Base-by-base conservation (phyloP, 2,797 vertebrate genomes). In the Poecilia picta region DNA sequence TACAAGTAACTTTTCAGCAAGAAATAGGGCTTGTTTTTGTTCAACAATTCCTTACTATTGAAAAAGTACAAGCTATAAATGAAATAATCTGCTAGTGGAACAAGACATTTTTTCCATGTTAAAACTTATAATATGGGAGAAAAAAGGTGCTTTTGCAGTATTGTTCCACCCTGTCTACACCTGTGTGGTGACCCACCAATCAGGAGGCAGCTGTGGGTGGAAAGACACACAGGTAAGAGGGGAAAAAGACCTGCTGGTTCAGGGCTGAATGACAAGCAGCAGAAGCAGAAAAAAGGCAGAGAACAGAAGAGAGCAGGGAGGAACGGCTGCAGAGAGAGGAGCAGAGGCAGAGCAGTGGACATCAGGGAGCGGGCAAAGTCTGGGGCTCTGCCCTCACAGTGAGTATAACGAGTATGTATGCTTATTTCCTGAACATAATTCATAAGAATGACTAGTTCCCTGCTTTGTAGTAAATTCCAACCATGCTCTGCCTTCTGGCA, bases 401-500 rank as follows among this genome's bases (percentile, higher is more conserved):
- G 33, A 36, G 15, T 64, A 66, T 39, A 39, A 66, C 36, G 18
- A 66, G 64, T 39, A 25, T 41, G 64, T 5, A 68, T 68, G 36
- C 64, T 68, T 68, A 68, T 68, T 41, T 68, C 36, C 64, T 41
- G 64, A 41, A 68, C 36, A 68, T 12, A 41, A 68, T 68, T 41
- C 64, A 68, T 68, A 25, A 41, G 36, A 68, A 68, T 68, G 36
- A 68, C 36, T 41, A 41, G 64, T 41, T 39, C 36, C 64, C 64
- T 68, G 23, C 36, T 68, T 41, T 68, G 64, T 68, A 68, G 36
- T 68, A 68, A 41, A 68, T 68, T 39, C 85, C 75, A 25, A 33
- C 75, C 72, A 80, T 5, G 57, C 74, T 78, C 76, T 86, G 59
- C 45, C 49, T 39, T 78, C 80, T n/a, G 53, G 75, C 75, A 79